These are phyloP conservation scores for Poecilia latipinna DNA, from an alignment of 2,113 vertebrate species.

Conservation along the genomic window DNA sequence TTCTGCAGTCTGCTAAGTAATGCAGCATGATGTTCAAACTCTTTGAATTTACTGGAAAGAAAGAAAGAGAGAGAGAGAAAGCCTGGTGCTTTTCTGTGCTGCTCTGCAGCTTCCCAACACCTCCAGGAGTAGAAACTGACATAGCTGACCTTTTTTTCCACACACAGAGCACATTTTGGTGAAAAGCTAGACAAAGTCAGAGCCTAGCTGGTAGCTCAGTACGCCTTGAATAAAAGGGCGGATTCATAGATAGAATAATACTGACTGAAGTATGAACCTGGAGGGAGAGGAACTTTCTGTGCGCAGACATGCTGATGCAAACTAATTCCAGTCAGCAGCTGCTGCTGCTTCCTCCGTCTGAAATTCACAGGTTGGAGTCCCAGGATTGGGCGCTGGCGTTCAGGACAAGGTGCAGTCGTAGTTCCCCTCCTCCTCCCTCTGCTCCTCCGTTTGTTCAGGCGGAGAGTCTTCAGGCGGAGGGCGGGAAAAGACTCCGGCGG, in stretches of 20 bases:
- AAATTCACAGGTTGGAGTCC: slow-evolving; percentile 44
- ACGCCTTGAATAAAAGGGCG: slow-evolving; percentile 13
- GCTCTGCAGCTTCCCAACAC: slow-evolving; percentile 51
- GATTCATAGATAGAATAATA: slow-evolving; percentile 64
- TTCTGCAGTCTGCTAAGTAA: slow-evolving; percentile 22
- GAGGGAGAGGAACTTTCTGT: slow-evolving; percentile 43
- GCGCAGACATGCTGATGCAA: background rate
- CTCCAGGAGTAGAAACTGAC: slow-evolving; percentile 20
- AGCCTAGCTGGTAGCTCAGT: slow-evolving; percentile 14
- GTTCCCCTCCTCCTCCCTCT: slow-evolving; percentile 85
- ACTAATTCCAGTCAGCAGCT: slow-evolving; percentile 44
- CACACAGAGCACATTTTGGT: slow-evolving; percentile 21
- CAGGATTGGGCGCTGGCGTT: slow-evolving; percentile 46
- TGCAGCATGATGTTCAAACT: background rate
- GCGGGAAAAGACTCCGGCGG: slow-evolving; percentile 49
- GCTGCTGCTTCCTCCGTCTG: slow-evolving; percentile 9
- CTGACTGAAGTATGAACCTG: slow-evolving; percentile 62
- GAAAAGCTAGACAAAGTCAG: slow-evolving; percentile 4
- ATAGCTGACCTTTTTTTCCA: background rate
- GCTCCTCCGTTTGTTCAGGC: slow-evolving; percentile 81
- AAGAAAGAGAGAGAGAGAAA: background rate
- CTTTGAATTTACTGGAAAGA: background rate
- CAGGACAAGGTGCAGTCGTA: slow-evolving; percentile 94
- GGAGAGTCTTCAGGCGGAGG: slow-evolving; percentile 82
- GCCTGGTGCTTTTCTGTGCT: slow-evolving; percentile 28